phyloP scores from a whole-genome alignment of 2,888 invertebrate species.

The Tyria jacobaeae region DNA sequence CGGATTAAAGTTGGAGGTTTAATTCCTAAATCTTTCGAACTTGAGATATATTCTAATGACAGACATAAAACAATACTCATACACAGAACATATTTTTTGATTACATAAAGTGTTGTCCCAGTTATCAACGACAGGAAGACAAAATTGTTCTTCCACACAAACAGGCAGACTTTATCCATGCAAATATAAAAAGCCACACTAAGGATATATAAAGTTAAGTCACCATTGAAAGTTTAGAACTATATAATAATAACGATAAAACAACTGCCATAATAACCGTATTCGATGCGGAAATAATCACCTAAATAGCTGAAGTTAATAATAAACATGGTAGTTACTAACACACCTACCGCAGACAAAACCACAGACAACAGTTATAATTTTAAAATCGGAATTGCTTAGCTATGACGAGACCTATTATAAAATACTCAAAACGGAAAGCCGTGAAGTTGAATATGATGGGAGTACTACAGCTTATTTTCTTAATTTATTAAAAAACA shows the following conservation, averaged over 20 bases:
- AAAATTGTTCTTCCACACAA: too few relatives aligned
- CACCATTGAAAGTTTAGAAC: neutral
- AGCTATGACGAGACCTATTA: neutral
- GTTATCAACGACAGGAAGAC: too few relatives aligned
- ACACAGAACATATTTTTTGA: too few relatives aligned
- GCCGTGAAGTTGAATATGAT: too few relatives aligned
- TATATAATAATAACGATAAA: neutral
- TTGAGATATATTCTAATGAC: too few relatives aligned
- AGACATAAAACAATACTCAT: too few relatives aligned
- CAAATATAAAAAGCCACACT: neutral
- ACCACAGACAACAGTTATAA: conserved; percentile 5
- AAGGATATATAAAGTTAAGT: neutral
- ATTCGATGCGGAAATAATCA: neutral
- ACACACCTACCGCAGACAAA: neutral
- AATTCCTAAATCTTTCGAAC: too few relatives aligned
- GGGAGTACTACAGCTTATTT: too few relatives aligned
- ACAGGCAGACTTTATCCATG: too few relatives aligned
- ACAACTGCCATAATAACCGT: neutral
- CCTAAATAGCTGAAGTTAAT: neutral
- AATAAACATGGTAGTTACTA: conserved; percentile 2
- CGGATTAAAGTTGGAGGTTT: too few relatives aligned
- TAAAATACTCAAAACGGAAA: neutral
- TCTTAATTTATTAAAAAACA: too few relatives aligned
- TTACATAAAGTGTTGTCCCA: too few relatives aligned
- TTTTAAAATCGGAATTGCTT: neutral